Base-by-base conservation (phyloP, 2,888 invertebrate genomes). In the Plagodis pulveraria region DNA sequence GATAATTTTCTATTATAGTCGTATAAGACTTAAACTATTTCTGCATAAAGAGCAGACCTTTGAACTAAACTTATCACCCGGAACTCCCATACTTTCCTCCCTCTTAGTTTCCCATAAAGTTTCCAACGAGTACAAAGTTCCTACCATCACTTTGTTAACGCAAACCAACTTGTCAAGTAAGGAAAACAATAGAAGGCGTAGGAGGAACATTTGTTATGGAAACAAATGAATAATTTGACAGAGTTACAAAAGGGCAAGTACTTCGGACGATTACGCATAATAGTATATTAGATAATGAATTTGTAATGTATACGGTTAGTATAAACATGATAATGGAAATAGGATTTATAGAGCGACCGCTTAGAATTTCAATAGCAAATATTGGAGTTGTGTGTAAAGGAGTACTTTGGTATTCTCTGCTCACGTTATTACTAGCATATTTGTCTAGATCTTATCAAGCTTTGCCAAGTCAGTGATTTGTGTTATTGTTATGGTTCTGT, bases 161-260 rank as follows among this genome's bases (percentile, higher is more conserved):
- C 50, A 59, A 66, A 70, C 60, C 51, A 63, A 61, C 57, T 65
- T 61, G 62, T 69, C 66, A 67, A 66, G 58, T 66, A 65, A 63
- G 65, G 48, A 56, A 58, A 58, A 67, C 67, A 67, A 67, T 66
- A 48, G 65, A 58, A 41, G 48, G 60, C 63, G 67, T 67, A 64
- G 69, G 69, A 53, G 46, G 56, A 55, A 45, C 59, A 58, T 66
- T 68, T 63, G 64, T 64, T 58, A 59, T 40, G 48, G 52, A 44
- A 58, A 56, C 52, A 61, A 62, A 59, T 63, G 58, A 61, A 56
- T 58, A 51, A 56, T 62, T 61, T 53, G 58, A 58, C 53, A 49
- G 34, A 35, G 12, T 51, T 52, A 63, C 65, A 63, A 60, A 56
- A 60, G 63, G 53, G 50, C 53, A 54, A 50, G 50, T 54, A 53